Conservation (phyloP, 2,888 invertebrate genomes). For the Lasioglossum morio region DNA sequence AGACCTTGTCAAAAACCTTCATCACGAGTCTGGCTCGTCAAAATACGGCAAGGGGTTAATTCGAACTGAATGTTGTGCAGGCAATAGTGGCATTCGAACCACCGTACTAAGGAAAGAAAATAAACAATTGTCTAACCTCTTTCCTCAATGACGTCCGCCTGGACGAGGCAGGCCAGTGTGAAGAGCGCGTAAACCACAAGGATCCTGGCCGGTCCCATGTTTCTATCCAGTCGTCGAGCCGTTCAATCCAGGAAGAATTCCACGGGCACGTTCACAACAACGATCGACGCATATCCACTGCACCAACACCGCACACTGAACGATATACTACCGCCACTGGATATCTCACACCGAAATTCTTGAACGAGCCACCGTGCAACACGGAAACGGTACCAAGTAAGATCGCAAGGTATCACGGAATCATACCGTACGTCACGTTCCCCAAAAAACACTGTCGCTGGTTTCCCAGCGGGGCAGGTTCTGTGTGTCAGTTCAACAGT, state of each 20-base stretch:
- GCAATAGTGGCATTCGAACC: not conserved
- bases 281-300: slow-evolving; percentile 79
- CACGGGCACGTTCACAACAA: slow-evolving; percentile 75
- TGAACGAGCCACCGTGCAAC: not conserved
- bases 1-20: too few species aligned
- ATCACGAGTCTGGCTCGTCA: too few species aligned
- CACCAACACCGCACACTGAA: slow-evolving; percentile 68
- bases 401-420: slow-evolving; percentile 34
- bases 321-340: slow-evolving; percentile 46
- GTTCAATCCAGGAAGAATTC: slow-evolving; percentile 62
- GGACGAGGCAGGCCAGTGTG: slow-evolving; percentile 50
- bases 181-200: slow-evolving; percentile 69
- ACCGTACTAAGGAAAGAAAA: not conserved
- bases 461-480: not conserved
- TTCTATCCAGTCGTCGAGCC: slow-evolving; percentile 67
- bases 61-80: not conserved
- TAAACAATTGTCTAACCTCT: slow-evolving; percentile 76
- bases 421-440: slow-evolving; percentile 4
- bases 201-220: slow-evolving; percentile 74
- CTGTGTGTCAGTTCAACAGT: slow-evolving; percentile 19
- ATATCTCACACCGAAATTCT: slow-evolving; percentile 44
- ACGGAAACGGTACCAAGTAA: slow-evolving; percentile 7
- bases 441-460: slow-evolving; percentile 39
- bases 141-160: slow-evolving; percentile 80
- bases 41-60: too few species aligned